Base-by-base conservation (phyloP, 2,797 vertebrate genomes). In the Lemur catta region DNA sequence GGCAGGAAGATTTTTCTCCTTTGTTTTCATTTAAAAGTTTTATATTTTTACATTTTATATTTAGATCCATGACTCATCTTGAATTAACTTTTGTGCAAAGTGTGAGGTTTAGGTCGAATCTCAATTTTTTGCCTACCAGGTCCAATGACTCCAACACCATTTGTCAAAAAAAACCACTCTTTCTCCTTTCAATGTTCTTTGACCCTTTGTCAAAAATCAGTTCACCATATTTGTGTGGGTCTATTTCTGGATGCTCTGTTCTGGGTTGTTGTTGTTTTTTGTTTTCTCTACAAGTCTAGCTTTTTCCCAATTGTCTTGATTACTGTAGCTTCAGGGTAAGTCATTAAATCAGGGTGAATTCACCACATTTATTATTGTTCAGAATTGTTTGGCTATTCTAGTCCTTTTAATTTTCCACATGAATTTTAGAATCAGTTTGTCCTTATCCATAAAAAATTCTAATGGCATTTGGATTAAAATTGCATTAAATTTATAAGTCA, bases 331-430 rank as follows among this genome's bases (percentile, higher is more conserved):
- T 59, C 91, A 86, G 65, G 10, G 7, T 43, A 72, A 87, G 50
- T 84, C 26, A 46, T 94, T 72, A 79, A 82, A 90, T 86, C 71
- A 69, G 33, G 9, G 10, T 75, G 24, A 79, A 38, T 84, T 22
- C 38, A 74, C 28, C 38, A 43, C 61, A 28, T 92, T 92, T 63
- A 87, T 80, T 91, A 26, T 75, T 87, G 50, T 80, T 57, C 38
- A 93, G 65, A 86, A 41, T 76, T 92, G 17, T 69, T 91, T 91
- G 28, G 33, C 12, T 57, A 67, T 41, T 84, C 33, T 71, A 94
- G 33, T n/a, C 74, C 33, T 30, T 92, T 71, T 26, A 94, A 80
- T 48, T 89, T 92, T 74, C 41, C n/a, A 92, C 74, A n/a, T 88
- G 43, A 52, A 95, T 69, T 89, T 88, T 75, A 48, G 52, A 92